Base-by-base conservation (phyloP, 2,797 vertebrate species). In the Lacerta bilineata region DNA sequence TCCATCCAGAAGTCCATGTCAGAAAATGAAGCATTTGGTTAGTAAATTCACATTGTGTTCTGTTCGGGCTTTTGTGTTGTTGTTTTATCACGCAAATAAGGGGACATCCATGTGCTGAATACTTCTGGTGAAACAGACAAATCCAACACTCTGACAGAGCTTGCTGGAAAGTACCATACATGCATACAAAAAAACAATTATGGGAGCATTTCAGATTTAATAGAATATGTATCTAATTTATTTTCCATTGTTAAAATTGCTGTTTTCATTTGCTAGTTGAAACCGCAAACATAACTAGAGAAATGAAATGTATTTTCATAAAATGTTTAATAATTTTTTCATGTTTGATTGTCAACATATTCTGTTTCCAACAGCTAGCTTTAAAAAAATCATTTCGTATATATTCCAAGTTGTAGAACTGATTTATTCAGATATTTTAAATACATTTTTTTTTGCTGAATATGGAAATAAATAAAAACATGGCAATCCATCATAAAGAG, bases 11-110 rank as follows among this genome's bases (percentile, higher is more conserved):
- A 96, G 92, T 96, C 97, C 80, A 41, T 95, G 89, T 95, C 95
- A 94, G 97, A 98, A 93, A 96, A 94, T 91, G 96, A 97, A 95
- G 96, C 91, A 91, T 95, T 97, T 95, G 97, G 98, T 98, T 95
- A 90, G 97, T 98, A 95, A 95, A 92, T 41, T 50, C 61, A 69
- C 23, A 59, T 76, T 74, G 91, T 74, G 10, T 29, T 82, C 41
- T 90, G 84, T 88, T 93, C 94, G 95, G 33, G 83, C 25, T 94
- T 81, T 85, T 76, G 69, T 77, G n/a, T 25, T n/a, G 23, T 68
- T 75, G n/a, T 66, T 4, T 82, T 76, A 20, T 11, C 59, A 85
- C 25, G 17, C 55, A 64, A 64, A 85, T 89, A 66, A 75, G 79
- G 27, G 17, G 50, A 15, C 5, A 64, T n/a, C 15, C 41, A 74